phyloP scores from a whole-genome alignment of 1,140 invertebrate species.

The Pogonognathellus flavescens region DNA sequence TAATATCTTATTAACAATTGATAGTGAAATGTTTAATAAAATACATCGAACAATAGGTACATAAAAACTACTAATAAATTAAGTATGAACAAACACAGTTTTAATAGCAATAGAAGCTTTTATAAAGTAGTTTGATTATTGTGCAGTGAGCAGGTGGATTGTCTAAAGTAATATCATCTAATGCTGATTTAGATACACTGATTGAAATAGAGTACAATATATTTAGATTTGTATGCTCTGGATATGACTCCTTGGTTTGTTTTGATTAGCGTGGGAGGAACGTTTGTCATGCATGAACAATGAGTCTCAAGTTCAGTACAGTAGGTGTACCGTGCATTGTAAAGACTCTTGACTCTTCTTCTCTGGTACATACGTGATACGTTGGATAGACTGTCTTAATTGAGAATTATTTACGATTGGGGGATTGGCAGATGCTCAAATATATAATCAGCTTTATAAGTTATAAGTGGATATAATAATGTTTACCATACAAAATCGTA shows the following conservation, averaged over 20 bases:
- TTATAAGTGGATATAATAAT: neutral
- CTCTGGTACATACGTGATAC: neutral
- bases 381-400: conserved; percentile 23
- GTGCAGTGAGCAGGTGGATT: no score
- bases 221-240: neutral
- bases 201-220: neutral
- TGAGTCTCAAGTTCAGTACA: neutral
- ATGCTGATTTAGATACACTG: no score
- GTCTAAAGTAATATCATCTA: no score
- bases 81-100: no score
- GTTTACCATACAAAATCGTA: neutral
- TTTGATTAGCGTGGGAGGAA: conserved; percentile 45
- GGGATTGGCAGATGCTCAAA: conserved; percentile 35
- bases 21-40: no score
- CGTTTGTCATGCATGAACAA: conserved; percentile 36
- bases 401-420: conserved; percentile 44
- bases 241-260: neutral
- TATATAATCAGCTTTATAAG: neutral
- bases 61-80: no score
- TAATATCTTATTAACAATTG: no score
- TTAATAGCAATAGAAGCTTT: no score
- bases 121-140: no score
- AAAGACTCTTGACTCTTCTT: no score
- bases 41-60: no score
- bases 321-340: neutral